These are phyloP conservation scores for Stenodera caucasica DNA, from an alignment of 2,888 invertebrate species.

Conservation along the genomic window DNA sequence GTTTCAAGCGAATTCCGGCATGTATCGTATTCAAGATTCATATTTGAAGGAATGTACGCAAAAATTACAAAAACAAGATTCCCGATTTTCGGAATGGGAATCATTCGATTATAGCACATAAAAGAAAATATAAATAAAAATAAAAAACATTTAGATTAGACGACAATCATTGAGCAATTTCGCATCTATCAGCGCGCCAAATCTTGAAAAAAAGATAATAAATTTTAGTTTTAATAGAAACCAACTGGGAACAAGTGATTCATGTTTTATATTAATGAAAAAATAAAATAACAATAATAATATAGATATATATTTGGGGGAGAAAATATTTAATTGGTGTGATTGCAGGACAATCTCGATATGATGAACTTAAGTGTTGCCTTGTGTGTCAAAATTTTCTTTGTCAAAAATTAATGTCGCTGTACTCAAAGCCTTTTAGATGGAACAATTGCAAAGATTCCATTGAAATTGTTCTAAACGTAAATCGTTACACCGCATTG, in stretches of 20 bases:
- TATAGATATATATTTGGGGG: not conserved
- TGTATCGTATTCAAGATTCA: constrained; percentile 87
- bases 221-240: constrained; percentile 18
- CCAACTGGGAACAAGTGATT: constrained; percentile 46
- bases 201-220: constrained; percentile 11
- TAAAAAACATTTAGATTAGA: constrained; percentile 31
- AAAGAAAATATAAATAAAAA: constrained; percentile 28
- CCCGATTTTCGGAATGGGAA: constrained; percentile 79
- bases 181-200: constrained; percentile 18
- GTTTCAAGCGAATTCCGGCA: constrained; percentile 91
- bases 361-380: constrained; percentile 39
- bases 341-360: constrained; percentile 51
- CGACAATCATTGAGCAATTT: constrained; percentile 44
- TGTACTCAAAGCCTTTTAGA: constrained; percentile 18
- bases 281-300: constrained; percentile 9
- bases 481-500: constrained; percentile 7
- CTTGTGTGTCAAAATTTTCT: constrained; percentile 42
- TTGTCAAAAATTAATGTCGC: constrained; percentile 24
- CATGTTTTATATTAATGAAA: constrained; percentile 36
- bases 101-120: constrained; percentile 69
- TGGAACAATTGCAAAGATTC: constrained; percentile 11
- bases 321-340: constrained; percentile 20
- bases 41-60: constrained; percentile 86
- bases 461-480: constrained; percentile 9
- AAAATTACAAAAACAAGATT: constrained; percentile 85